Base-by-base conservation (phyloP, 2,113 vertebrate species). In the Sylvietta virens region DNA sequence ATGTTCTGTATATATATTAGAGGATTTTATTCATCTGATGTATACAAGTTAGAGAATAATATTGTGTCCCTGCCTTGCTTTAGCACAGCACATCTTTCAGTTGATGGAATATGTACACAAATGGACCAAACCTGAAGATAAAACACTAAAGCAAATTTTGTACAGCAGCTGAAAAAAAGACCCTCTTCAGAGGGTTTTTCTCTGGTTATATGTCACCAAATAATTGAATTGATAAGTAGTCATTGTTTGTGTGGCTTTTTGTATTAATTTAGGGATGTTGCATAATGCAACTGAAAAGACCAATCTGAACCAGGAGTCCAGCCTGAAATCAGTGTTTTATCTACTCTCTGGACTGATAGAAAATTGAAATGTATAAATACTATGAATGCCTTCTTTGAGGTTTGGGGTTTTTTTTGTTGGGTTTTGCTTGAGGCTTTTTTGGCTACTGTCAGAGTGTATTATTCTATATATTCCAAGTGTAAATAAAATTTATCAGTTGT, bases 401-500 rank as follows among this genome's bases (percentile, higher is more conserved):
- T 54, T 67, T 6, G 48, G 65, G 35, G 26, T 0, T 13, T 66
- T 93, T 89, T 77, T 10, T 61, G 26, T 57, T 73, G 50, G 24
- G 62, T 64, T 35, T 84, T 66, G 40, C 13, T n/a, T 81, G 70
- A 76, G 53, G 14, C 10, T 69, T 91, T 91, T 85, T 78, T 78
- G n/a, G 30, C 57, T 86, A 7, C 60, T 64, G 15, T 71, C 40
- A 33, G 56, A 51, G 20, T 37, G 7, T 22, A 74, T 48, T 65
- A 57, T 21, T 81, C 51, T 92, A 2, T 92, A 33, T 88, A 93
- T 95, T 92, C 84, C 86, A 74, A 94, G 91, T 87, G 94, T 95
- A 95, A 96, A 96, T 96, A 97, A 96, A 94, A 44, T 6, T 1
- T 74, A 74, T 84, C 61, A 84, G 90, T 86, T 96, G 95, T 96